Base-by-base conservation (phyloP, 2,113 vertebrate species). In the Hemibagrus wyckioides region DNA sequence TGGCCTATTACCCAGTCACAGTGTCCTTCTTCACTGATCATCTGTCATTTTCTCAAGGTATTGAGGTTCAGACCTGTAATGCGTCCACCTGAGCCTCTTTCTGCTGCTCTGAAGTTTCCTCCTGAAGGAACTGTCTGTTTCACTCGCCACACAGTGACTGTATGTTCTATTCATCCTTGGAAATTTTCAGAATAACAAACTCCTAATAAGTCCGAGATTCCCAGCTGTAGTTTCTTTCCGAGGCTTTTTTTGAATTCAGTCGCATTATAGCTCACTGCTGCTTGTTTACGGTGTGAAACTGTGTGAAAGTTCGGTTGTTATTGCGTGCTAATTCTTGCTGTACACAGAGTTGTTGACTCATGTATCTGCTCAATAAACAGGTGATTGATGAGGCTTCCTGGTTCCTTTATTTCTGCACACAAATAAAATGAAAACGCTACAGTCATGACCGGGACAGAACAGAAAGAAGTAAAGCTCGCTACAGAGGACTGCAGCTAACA, bases 311-410 rank as follows among this genome's bases (percentile, higher is more conserved):
- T 79, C 15, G 4, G n/a, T 10, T 8, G 48, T 54, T 79, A 79
- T 4, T 3, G 48, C 28, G 0, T 33, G 48, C 15, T 54, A 9
- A 4, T 56, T 3, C 30, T 23, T 1, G 17, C 33, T 36, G 50
- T 21, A 21, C 52, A 80, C 21, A 23, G 7, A 33, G 77, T 36
- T 80, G 50, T 56, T 80, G 77, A 79, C 76, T 80, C 77, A 80
- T 36, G 77, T 80, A 50, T 36, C 13, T 19, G 15, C 50, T 80
- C 77, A 36, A 56, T 80, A 80, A 56, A 54, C 30, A 33, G 77
- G 33, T 56, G 77, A 80, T 36, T 33, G 77, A 56, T 80, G 77
- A 80, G 76, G 75, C 48, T 77, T 10, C 3, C 17, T 56, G 11
- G n/a, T 80, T 80, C 52, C 77, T 80, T 56, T 80, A 56, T 80